Conservation (phyloP, 2,888 invertebrate genomes). For the Tanytarsus gracilentus region DNA sequence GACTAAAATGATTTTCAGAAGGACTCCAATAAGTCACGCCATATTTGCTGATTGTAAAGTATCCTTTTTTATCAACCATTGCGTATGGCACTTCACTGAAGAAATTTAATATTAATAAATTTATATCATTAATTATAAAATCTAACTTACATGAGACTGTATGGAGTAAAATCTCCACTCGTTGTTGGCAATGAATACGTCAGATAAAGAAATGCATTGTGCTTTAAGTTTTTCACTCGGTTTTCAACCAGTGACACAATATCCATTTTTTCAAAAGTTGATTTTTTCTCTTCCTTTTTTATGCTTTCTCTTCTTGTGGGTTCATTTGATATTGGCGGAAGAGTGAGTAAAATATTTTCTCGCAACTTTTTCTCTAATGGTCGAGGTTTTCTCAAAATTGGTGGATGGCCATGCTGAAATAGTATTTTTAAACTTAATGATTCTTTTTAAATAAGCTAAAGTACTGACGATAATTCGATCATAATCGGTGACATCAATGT, state of each 20-base stretch:
- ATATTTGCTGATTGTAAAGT: constrained; percentile 69
- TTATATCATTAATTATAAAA: constrained; percentile 18
- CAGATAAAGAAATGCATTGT: constrained; percentile 67
- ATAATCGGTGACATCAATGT: constrained; percentile 8
- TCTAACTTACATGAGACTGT: constrained; percentile 56
- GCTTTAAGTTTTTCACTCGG: constrained; percentile 48
- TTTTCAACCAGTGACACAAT: constrained; percentile 37
- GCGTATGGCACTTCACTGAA: constrained; percentile 64
- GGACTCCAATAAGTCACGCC: constrained; percentile 70
- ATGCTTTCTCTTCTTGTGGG: background rate
- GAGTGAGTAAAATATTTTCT: background rate
- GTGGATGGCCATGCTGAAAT: constrained; percentile 1
- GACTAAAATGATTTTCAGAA: constrained; percentile 68
- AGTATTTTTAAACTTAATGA: background rate
- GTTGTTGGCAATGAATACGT: constrained; percentile 61
- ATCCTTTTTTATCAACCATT: constrained; percentile 59
- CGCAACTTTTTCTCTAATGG: background rate
- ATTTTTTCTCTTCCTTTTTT: background rate
- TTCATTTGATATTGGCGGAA: background rate
- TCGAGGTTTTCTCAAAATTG: background rate
- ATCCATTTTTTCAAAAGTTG: background rate
- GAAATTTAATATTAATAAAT: too few species aligned
- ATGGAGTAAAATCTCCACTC: constrained; percentile 65
- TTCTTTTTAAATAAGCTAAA: background rate
- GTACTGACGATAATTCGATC: constrained; percentile 5